Base-by-base conservation (phyloP, 2,797 vertebrate species). In the Rhyacichthys aspro region DNA sequence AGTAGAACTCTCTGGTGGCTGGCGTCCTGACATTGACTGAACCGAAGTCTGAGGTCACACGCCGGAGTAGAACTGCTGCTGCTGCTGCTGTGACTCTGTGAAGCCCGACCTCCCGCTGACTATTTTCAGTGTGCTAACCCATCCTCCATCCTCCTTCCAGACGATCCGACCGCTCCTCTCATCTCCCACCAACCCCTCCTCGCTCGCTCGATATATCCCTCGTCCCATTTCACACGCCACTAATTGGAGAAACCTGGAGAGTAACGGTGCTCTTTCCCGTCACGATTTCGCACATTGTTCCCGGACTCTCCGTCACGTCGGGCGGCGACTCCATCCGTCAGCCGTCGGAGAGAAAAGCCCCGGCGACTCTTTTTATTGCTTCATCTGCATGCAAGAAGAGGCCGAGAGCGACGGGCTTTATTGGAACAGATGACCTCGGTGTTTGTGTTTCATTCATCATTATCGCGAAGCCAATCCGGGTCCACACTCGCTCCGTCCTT, bases 351-450 rank as follows among this genome's bases (percentile, higher is more conserved):
- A 74, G 71, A 84, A 83, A 18, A 68, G 66, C 52, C 11, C 10
- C 11, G 11, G 18, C 23, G 9, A 38, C 43, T 68, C 72, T 85
- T 85, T 79, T 66, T 81, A 80, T 76, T 67, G 53, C 67, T 72
- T 82, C 83, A 86, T 89, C 74, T 86, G 67, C 82, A 87, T 84
- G 72, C 73, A 74, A 34, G 67, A 63, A 62, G 55, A 19, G 47
- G 45, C 39, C 3, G 32, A 69, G 76, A 56, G 55, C 61, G 78
- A 43, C n/a, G 63, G 63, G 74, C 76, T 85, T 84, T 78, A 86
- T 74, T 83, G 78, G 78, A 84, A 88, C 81, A 77, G 80, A 88
- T 87, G 80, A 90, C 86, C 87, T 82, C 75, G 59, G 62, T 28
- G 39, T 81, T 85, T 81, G 70, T 67, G 67, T 81, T 85, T 74